Evolutionary conservation across 92 coral and sea anemone genomes (phyloP).

Genomic region (Epizoanthus stellaris): DNA sequence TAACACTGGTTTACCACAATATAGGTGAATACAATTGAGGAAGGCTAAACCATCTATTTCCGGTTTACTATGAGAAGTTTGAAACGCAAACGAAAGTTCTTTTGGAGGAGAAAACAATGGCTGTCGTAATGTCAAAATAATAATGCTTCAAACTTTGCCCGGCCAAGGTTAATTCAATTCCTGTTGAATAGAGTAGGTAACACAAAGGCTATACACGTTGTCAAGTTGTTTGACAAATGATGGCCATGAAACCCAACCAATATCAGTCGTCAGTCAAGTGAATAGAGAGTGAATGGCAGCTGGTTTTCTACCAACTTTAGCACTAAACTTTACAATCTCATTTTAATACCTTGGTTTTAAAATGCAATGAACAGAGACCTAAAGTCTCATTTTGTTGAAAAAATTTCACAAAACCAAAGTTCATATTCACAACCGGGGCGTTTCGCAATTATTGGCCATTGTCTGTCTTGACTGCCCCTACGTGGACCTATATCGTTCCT

Average conservation of each 20-base stretch:
- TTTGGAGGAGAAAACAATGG: conserved; percentile 28
- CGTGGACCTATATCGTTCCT: neutral
- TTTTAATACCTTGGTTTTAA: too few relatives aligned
- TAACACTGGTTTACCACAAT: conserved; percentile 28
- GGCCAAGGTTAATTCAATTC: conserved; percentile 3
- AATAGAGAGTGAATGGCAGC: too few relatives aligned
- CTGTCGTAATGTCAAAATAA: neutral
- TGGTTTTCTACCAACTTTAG: too few relatives aligned
- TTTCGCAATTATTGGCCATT: neutral
- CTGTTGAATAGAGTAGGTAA: neutral
- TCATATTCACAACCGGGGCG: too few relatives aligned
- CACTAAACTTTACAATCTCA: too few relatives aligned
- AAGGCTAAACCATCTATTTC: neutral
- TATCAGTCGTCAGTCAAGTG: neutral
- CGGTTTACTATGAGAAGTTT: neutral
- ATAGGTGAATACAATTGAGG: conserved; percentile 18
- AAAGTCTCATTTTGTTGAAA: too few relatives aligned
- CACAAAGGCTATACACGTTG: conserved; percentile 14
- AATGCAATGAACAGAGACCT: too few relatives aligned
- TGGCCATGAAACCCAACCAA: conserved; percentile 3
- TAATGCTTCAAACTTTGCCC: neutral
- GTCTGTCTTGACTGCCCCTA: neutral
- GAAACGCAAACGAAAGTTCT: neutral
- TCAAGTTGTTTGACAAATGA: conserved; percentile 28
- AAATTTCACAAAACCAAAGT: too few relatives aligned